These are phyloP conservation scores for Serripes groenlandicus DNA, from an alignment of 2,888 invertebrate genomes.

Conservation along the genomic window DNA sequence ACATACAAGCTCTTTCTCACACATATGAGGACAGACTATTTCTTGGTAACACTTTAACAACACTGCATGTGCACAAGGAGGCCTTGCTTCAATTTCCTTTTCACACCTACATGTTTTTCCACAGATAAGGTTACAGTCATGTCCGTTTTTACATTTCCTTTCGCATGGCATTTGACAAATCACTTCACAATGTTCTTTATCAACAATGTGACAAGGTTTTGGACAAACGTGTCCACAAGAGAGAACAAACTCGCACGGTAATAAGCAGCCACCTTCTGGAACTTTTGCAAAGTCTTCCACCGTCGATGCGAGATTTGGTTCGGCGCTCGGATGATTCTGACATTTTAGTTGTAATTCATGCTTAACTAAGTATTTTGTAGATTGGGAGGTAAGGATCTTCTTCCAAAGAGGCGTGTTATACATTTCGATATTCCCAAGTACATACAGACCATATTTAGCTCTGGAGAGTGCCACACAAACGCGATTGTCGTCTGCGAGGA, in stretches of 20 bases:
- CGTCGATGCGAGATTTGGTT: constrained; percentile 41
- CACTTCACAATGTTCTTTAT: constrained; percentile 25
- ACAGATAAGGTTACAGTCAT: constrained; percentile 54
- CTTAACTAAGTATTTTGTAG: constrained; percentile 59
- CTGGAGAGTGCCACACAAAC: constrained; percentile 84
- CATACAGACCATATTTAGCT: constrained; percentile 83
- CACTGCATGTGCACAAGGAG: constrained; percentile 50
- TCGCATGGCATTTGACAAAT: constrained; percentile 36
- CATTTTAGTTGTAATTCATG: constrained; percentile 71
- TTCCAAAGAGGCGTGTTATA: constrained; percentile 72
- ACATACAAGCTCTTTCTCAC: constrained; percentile 65
- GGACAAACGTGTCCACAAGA: constrained; percentile 77
- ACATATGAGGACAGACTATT: constrained; percentile 60
- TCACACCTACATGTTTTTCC: constrained; percentile 81
- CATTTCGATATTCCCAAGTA: constrained; percentile 82
- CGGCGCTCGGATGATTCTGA: constrained; percentile 77
- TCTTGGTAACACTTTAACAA: constrained; percentile 24
- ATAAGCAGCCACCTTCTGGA: constrained; percentile 77
- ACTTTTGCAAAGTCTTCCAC: constrained; percentile 68
- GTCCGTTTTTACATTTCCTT: constrained; percentile 33
- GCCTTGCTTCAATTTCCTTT: not conserved
- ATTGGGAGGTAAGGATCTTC: constrained; percentile 58
- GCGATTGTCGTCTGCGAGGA: constrained; percentile 80
- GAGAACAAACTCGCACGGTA: constrained; percentile 68
- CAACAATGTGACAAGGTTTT: constrained; percentile 69